Evolutionary conservation across 2,888 invertebrate species (phyloP), one percentile per base, ranked within the genome.

Genomic region (Mayetiola destructor): DNA sequence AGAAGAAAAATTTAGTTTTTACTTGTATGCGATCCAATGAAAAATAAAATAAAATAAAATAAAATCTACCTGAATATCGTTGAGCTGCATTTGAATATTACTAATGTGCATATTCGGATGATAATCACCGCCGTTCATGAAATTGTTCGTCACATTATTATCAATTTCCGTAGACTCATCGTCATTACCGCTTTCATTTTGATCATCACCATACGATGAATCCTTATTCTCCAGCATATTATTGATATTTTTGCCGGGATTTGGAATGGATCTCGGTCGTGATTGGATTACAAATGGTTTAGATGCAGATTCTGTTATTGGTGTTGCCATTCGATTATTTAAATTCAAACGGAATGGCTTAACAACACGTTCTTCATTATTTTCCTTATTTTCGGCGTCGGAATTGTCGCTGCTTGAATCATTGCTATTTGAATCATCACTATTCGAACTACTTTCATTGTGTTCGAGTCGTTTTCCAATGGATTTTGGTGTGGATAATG

Each of bases 11-110:
- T 27, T 9, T n/a, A 23, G 14, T 48, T 2, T 27, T 27, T 48
- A n/a, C 14, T 21, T 42, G 36, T 12, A 16, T 5, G 39, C n/a
- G 16, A 9, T 42, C 23, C 27, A 14, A n/a, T n/a, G n/a, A n/a
- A n/a, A n/a, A n/a, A n/a, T n/a, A n/a, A n/a, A n/a, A n/a, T n/a
- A n/a, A n/a, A n/a, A n/a, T n/a, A n/a, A n/a, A n/a, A n/a, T n/a
- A n/a, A n/a, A n/a, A n/a, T n/a, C n/a, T 48, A 48, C 48, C 48
- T 48, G 2, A 48, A 48, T 48, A 10, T 27, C 27, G 9, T 48
- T 27, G 23, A 27, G 8, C 40, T 42, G 21, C 18, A 37, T 32
- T 59, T 59, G 36, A 30, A 59, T 59, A 59, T 61, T 20, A 29
- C 10, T 54, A 9, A 37, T 36, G 14, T 37, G 18, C 57, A 37